Evolutionary conservation across 2,113 vertebrate genomes (phyloP).

Genomic region (Nesogale talazaci): DNA sequence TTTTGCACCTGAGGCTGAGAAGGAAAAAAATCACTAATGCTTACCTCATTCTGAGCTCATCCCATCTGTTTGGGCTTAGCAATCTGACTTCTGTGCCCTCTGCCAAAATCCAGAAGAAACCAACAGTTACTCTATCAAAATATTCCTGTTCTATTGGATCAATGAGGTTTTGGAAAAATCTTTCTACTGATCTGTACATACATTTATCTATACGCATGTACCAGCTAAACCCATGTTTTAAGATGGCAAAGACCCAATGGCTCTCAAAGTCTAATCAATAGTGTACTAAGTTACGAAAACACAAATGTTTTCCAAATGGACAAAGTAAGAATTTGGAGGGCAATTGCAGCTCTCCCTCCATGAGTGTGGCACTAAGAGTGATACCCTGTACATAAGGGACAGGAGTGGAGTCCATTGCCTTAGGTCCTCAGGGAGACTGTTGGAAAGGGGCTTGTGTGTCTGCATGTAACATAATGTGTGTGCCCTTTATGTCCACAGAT

Average conservation of each 20-base stretch:
- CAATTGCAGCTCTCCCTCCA: background rate
- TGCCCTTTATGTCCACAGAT: constrained; percentile 6
- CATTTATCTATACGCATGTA: background rate
- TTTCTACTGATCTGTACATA: constrained; percentile 47
- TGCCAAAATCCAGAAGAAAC: constrained; percentile 10
- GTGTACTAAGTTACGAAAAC: constrained; percentile 32
- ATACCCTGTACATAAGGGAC: background rate
- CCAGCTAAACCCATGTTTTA: background rate
- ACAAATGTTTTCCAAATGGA: constrained; percentile 41
- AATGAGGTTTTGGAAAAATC: constrained; percentile 45
- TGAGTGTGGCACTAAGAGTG: background rate
- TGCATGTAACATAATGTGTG: background rate
- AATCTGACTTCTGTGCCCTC: constrained; percentile 9
- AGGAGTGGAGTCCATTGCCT: constrained; percentile 9
- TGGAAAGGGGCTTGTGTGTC: constrained; percentile 13
- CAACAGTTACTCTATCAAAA: background rate
- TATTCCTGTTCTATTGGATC: background rate
- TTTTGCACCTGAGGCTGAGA: constrained; percentile 23
- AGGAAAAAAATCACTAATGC: background rate
- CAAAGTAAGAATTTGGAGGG: constrained; percentile 38
- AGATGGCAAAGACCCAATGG: constrained; percentile 5
- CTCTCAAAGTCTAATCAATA: constrained; percentile 22
- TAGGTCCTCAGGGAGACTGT: background rate
- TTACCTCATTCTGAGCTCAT: constrained; percentile 14
- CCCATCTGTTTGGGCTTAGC: constrained; percentile 56